Evolutionary conservation across 2,888 invertebrate species (phyloP), one percentile per base, ranked within the genome.

Genomic region (Phania funesta): DNA sequence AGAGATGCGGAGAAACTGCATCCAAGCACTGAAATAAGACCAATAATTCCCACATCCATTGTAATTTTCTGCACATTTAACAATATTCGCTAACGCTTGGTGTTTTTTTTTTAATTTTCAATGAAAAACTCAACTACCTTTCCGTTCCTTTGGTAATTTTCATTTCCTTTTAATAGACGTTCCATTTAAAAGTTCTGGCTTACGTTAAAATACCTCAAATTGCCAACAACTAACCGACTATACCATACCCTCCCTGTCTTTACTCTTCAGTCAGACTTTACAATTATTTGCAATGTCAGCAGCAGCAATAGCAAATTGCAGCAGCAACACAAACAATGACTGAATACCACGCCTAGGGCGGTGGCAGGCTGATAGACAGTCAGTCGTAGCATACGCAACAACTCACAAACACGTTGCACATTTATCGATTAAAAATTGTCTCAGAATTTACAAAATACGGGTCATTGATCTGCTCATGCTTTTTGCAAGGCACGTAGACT

Each of bases 381-480:
- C 65, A 65, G 60, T 46, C 64, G 64, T 71, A 68, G 68, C 81
- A 70, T 41, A 73, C 86, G 86, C 87, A 50, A 64, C 38, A 16
- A n/a, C 62, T 22, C 44, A 74, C 35, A 52, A 7, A 54, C 35
- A 87, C 87, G 87, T 86, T 88, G 87, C 85, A 86, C 84, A 87
- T 87, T 88, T 90, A 90, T 90, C 90, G 90, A 90, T 90, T 89
- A 89, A 89, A 90, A 89, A 87, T 87, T 89, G 90, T 90, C 90
- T 90, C 90, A 89, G 87, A 87, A 87, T 78, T 82, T 41, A 70
- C 87, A 88, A 90, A 90, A 90, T 89, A 87, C 90, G 88, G 90
- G 90, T 90, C 90, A 90, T 90, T 90, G 90, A 89, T 90, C 90
- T 87, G 86, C 84, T 87, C 85, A 73, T 83, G 85, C 81, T 85